A percentile compares a stretch with the other conserved stretches of the same genome.
Evolutionary conservation across 2,888 invertebrate genomes (phyloP).

Genomic region (Limnephilus auricula): DNA sequence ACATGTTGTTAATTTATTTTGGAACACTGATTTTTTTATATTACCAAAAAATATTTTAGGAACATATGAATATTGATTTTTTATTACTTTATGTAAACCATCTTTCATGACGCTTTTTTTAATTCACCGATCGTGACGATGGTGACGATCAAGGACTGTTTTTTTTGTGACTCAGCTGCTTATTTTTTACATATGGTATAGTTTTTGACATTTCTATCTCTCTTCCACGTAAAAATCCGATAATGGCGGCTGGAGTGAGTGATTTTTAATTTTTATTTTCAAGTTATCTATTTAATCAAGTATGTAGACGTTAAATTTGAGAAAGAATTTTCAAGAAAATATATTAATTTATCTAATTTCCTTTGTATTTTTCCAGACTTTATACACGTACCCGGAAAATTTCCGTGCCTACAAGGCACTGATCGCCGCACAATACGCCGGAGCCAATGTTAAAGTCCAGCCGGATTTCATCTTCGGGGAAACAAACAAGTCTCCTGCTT

Average conservation of each 20-base stretch:
- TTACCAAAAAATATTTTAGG: neutral
- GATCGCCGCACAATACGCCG: constrained; percentile 98
- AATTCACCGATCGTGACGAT: neutral
- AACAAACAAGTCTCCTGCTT: constrained; percentile 91
- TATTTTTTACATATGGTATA: constrained; percentile 37
- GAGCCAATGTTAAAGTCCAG: constrained; percentile 89
- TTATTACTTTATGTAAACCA: neutral
- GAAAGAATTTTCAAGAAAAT: constrained; percentile 6
- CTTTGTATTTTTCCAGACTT: constrained; percentile 84
- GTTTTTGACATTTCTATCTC: constrained; percentile 55
- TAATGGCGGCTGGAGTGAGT: constrained; percentile 88
- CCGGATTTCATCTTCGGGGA: constrained; percentile 94
- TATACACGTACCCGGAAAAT: constrained; percentile 98
- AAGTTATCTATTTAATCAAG: constrained; percentile 72
- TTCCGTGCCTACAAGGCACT: constrained; percentile 98
- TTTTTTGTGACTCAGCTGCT: constrained; percentile 12
- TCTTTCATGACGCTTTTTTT: neutral
- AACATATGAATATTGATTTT: neutral
- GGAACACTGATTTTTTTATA: no score
- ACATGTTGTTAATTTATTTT: no score
- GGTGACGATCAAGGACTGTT: neutral
- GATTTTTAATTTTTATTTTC: constrained; percentile 62
- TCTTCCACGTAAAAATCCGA: constrained; percentile 69
- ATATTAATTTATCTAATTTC: constrained; percentile 11
- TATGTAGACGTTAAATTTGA: constrained; percentile 50